These are phyloP conservation scores for Terebella lapidaria DNA, from an alignment of 2,888 invertebrate genomes.

Conservation along the genomic window DNA sequence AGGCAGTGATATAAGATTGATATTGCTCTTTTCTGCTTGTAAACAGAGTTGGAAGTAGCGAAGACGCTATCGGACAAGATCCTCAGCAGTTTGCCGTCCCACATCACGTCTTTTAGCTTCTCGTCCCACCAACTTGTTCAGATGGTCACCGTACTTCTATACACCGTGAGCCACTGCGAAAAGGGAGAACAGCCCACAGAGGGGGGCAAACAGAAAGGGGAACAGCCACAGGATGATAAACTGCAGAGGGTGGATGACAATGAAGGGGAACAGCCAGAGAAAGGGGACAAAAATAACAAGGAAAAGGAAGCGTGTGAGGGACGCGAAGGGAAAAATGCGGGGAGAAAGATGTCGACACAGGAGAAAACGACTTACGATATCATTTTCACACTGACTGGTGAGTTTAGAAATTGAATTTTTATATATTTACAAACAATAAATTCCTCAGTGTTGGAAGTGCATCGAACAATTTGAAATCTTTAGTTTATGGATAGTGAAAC, in stretches of 20 bases:
- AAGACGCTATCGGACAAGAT: slow-evolving; percentile 63
- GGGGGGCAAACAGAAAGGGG: neutral
- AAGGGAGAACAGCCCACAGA: slow-evolving; percentile 15
- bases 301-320: neutral
- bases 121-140: slow-evolving; percentile 71
- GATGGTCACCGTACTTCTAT: slow-evolving; percentile 73
- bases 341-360: slow-evolving; percentile 63
- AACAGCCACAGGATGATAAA: slow-evolving; percentile 3
- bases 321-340: slow-evolving; percentile 20
- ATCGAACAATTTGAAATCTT: no score
- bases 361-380: slow-evolving; percentile 60
- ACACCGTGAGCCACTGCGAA: slow-evolving; percentile 61
- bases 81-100: slow-evolving; percentile 68
- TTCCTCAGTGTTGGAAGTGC: no score
- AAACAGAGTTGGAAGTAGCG: slow-evolving; percentile 61
- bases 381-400: slow-evolving; percentile 63
- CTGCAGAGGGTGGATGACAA: neutral
- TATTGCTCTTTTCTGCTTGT: no score
- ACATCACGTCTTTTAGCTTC: slow-evolving; percentile 74
- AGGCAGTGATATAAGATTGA: no score
- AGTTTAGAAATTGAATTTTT: no score
- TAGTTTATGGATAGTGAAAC: no score
- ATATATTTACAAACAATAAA: no score
- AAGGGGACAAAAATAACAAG: neutral
- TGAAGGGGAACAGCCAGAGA: neutral